A percentile compares a stretch with the other conserved stretches of the same genome.
phyloP scores from a whole-genome alignment of 2,113 vertebrate species.

The Beaufortia kweichowensis region DNA sequence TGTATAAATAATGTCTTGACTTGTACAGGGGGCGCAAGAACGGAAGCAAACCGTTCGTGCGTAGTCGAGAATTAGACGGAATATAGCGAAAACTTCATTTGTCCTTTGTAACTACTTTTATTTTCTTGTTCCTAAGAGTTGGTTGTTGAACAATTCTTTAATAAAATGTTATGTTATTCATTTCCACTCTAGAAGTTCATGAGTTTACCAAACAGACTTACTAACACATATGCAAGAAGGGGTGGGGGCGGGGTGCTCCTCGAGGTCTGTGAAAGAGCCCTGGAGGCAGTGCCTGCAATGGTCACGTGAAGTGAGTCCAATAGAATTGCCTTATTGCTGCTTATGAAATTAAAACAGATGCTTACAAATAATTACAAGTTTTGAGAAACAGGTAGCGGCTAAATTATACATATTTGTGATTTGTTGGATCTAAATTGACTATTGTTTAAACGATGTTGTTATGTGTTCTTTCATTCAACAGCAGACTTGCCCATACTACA shows the following conservation, averaged over 20 bases:
- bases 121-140: constrained; percentile 89
- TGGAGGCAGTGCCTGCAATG: constrained; percentile 34
- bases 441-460: neutral
- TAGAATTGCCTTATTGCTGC: constrained; percentile 10
- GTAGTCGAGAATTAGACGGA: constrained; percentile 91
- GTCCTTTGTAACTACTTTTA: constrained; percentile 92
- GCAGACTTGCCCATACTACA: neutral
- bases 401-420: neutral
- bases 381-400: neutral
- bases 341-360: constrained; percentile 1
- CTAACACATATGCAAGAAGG: constrained; percentile 41
- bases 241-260: constrained; percentile 42
- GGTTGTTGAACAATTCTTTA: constrained; percentile 95
- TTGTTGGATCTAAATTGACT: neutral
- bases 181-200: constrained; percentile 75
- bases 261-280: constrained; percentile 50
- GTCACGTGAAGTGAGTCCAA: constrained; percentile 74
- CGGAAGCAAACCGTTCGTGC: constrained; percentile 81
- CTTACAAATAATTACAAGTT: constrained; percentile 1
- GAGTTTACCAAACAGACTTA: constrained; percentile 30
- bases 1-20: constrained; percentile 94
- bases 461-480: neutral
- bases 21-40: constrained; percentile 88
- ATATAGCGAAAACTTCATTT: constrained; percentile 86
- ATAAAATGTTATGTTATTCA: constrained; percentile 97